These are phyloP conservation scores for Macrosteles quadrilineatus DNA, from an alignment of 1,140 invertebrate species.

Conservation along the genomic window DNA sequence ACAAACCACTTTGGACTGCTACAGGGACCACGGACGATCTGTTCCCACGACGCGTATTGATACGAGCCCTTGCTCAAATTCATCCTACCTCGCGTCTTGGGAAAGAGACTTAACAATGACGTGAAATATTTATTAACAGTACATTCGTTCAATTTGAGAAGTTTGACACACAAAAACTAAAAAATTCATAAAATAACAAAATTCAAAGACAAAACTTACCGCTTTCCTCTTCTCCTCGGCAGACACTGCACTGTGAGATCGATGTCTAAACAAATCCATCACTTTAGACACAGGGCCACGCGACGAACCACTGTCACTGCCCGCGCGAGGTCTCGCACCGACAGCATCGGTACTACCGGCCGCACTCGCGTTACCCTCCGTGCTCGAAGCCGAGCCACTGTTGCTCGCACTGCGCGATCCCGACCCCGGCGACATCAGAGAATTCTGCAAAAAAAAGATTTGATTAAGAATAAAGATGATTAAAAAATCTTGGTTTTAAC, in stretches of 20 bases:
- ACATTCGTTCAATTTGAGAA: no score
- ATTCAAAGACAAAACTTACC: slow-evolving; percentile 68
- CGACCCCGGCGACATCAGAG: slow-evolving; percentile 47
- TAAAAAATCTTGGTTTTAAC: no score
- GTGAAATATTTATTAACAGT: no score
- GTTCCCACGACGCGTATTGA: no score
- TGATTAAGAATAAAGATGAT: no score
- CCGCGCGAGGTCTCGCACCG: slow-evolving; percentile 53
- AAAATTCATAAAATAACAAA: no score
- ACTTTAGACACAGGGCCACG: slow-evolving; percentile 80
- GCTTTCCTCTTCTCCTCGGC: slow-evolving; percentile 73
- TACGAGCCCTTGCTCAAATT: no score
- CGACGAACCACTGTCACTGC: slow-evolving; percentile 51
- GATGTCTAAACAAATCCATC: slow-evolving; percentile 84
- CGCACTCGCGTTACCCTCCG: slow-evolving; percentile 29
- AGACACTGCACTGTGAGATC: slow-evolving; percentile 69
- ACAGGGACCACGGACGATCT: no score
- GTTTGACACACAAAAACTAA: no score
- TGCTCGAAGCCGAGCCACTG: slow-evolving; percentile 35
- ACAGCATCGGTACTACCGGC: slow-evolving; percentile 35
- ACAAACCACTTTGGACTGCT: no score
- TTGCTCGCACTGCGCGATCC: slow-evolving; percentile 37
- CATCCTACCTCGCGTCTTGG: no score
- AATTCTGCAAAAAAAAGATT: slow-evolving; percentile 46
- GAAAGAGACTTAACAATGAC: no score